Evolutionary conservation across 2,888 invertebrate species (phyloP).

Genomic region (Steinernema scapterisci): DNA sequence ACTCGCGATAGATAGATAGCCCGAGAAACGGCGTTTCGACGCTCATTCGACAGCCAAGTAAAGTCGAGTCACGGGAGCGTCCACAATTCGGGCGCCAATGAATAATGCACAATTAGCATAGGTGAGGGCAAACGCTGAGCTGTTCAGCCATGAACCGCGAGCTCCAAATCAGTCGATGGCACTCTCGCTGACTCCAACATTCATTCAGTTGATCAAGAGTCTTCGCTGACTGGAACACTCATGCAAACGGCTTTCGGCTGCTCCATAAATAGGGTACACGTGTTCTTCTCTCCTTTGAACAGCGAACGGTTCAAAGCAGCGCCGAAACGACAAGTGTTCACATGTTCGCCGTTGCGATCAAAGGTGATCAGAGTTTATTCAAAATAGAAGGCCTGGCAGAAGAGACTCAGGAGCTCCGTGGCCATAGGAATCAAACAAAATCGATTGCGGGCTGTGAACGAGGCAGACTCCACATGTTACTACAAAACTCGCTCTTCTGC

Average conservation of each 20-base stretch:
- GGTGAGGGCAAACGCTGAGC: neutral
- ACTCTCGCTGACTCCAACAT: neutral
- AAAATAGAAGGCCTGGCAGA: too few relatives aligned
- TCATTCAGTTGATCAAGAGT: neutral
- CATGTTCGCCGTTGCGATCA: neutral
- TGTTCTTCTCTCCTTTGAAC: conserved; percentile 1
- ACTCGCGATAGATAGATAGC: too few relatives aligned
- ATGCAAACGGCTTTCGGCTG: neutral
- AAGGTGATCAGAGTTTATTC: too few relatives aligned
- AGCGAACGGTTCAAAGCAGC: neutral
- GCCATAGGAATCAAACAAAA: too few relatives aligned
- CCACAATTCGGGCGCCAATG: neutral
- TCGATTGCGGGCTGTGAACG: too few relatives aligned
- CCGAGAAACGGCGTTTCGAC: too few relatives aligned
- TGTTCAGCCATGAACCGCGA: neutral
- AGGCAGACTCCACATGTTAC: too few relatives aligned
- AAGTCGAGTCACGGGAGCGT: neutral
- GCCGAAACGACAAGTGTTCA: neutral
- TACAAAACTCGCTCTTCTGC: too few relatives aligned
- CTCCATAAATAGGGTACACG: neutral
- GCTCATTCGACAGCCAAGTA: too few relatives aligned
- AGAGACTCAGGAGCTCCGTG: too few relatives aligned
- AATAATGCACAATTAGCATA: conserved; percentile 25
- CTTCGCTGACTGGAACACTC: neutral
- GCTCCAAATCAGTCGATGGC: neutral